These are phyloP conservation scores for Caenorhabditis sp. DNA, from an alignment of 2,888 invertebrate genomes.

Conservation along the genomic window DNA sequence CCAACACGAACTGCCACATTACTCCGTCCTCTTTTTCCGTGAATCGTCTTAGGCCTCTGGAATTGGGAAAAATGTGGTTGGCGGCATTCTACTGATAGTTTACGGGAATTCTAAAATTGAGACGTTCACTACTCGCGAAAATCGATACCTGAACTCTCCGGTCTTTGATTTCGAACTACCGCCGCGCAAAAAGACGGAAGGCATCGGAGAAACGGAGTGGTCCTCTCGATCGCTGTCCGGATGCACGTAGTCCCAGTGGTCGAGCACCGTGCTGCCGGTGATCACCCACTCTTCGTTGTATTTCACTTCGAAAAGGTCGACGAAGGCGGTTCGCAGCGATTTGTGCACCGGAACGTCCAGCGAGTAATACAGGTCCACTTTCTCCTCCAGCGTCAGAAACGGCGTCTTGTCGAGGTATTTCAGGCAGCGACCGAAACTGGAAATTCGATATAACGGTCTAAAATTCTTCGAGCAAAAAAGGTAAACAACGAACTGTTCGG, in stretches of 20 bases:
- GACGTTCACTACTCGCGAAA: neutral
- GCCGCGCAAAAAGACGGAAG: too few relatives aligned
- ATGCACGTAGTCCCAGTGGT: conserved; percentile 12
- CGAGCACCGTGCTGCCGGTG: neutral
- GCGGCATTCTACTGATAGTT: too few relatives aligned
- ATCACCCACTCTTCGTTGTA: neutral
- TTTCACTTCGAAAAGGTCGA: neutral
- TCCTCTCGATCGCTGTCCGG: conserved; percentile 13
- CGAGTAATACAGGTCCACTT: conserved; percentile 12
- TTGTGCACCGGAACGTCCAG: conserved; percentile 1
- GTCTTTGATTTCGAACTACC: too few relatives aligned
- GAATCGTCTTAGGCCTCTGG: neutral
- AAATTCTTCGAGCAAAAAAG: too few relatives aligned
- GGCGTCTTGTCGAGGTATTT: too few relatives aligned
- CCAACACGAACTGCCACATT: conserved; percentile 16
- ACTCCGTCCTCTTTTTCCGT: conserved; percentile 14
- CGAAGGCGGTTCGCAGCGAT: neutral
- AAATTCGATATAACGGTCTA: too few relatives aligned
- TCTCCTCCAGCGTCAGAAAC: neutral
- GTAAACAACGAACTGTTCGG: too few relatives aligned
- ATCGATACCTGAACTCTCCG: too few relatives aligned
- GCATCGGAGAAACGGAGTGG: neutral
- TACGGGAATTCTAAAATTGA: too few relatives aligned
- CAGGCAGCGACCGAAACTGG: too few relatives aligned
- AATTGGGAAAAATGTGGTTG: too few relatives aligned